phyloP scores from a whole-genome alignment of 2,888 invertebrate genomes.

The Baronia brevicornis region DNA sequence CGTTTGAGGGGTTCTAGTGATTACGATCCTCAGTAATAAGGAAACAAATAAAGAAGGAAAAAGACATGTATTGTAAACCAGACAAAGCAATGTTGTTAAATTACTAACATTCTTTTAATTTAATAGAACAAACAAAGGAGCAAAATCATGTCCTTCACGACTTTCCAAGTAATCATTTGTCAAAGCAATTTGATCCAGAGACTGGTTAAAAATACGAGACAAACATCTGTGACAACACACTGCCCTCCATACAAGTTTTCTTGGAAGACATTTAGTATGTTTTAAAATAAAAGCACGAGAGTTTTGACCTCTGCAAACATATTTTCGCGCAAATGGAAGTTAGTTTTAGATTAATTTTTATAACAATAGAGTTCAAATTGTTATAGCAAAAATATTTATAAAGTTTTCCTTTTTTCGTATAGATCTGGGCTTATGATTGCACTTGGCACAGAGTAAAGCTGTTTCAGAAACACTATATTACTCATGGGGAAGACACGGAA shows the following conservation, averaged over 20 bases:
- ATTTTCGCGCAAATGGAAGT: not conserved
- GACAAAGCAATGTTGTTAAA: too few relatives aligned
- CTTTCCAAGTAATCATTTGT: conserved; percentile 20
- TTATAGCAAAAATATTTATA: conserved; percentile 6
- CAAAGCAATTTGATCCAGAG: conserved; percentile 21
- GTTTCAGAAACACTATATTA: too few relatives aligned
- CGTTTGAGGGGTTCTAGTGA: too few relatives aligned
- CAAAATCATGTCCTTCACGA: conserved; percentile 13
- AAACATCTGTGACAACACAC: conserved; percentile 14
- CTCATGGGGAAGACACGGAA: too few relatives aligned
- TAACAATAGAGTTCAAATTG: conserved; percentile 16
- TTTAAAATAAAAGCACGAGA: conserved; percentile 16
- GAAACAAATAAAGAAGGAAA: too few relatives aligned
- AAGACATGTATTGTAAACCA: too few relatives aligned
- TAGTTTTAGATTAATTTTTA: not conserved
- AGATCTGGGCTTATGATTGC: conserved; percentile 27
- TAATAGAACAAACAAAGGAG: too few relatives aligned
- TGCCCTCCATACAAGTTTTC: conserved; percentile 17
- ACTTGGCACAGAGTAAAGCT: conserved; percentile 32
- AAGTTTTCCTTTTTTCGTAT: conserved; percentile 11
- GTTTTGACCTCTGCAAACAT: conserved; percentile 3
- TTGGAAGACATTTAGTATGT: conserved; percentile 15
- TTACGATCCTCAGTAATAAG: too few relatives aligned
- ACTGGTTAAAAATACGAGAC: conserved; percentile 19
- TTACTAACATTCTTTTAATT: too few relatives aligned